A percentile compares a stretch with the other conserved stretches of the same genome.
These are phyloP conservation scores for Hippopotamus amphibius DNA, from an alignment of 2,113 vertebrate species.

Conservation along the genomic window DNA sequence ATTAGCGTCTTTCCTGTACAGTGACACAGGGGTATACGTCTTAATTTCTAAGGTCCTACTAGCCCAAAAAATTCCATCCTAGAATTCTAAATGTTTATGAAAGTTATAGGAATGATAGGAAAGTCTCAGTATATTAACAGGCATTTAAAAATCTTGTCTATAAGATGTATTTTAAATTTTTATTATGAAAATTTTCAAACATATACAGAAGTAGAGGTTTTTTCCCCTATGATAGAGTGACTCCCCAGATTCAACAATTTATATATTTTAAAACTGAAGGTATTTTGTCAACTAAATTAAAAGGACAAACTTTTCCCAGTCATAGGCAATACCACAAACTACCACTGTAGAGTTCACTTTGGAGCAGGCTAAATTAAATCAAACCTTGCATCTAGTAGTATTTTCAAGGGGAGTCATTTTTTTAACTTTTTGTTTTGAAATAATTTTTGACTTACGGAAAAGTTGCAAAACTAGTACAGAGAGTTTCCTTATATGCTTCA, in stretches of 20 bases:
- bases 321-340: not conserved
- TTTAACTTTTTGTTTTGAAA: conserved; percentile 56
- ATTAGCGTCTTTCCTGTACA: not conserved
- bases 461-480: conserved; percentile 33
- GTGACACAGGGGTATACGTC: not conserved
- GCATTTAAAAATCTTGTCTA: not conserved
- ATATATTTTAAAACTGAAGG: not conserved
- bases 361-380: not conserved
- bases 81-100: conserved; percentile 18
- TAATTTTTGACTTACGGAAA: conserved; percentile 55
- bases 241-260: conserved; percentile 8
- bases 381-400: conserved; percentile 38
- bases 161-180: conserved; percentile 35
- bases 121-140: not conserved
- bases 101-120: not conserved
- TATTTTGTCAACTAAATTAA: conserved; percentile 17
- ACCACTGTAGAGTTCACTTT: conserved; percentile 13
- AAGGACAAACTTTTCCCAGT: not conserved
- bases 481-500: not conserved
- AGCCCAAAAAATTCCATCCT: not conserved
- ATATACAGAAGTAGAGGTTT: not conserved
- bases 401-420: not conserved
- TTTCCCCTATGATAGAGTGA: not conserved
- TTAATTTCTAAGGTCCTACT: not conserved
- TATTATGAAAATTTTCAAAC: conserved; percentile 25